Evolutionary conservation across 2,113 vertebrate genomes (phyloP), one percentile per base, ranked within the genome.

Genomic region (Lepus europaeus): DNA sequence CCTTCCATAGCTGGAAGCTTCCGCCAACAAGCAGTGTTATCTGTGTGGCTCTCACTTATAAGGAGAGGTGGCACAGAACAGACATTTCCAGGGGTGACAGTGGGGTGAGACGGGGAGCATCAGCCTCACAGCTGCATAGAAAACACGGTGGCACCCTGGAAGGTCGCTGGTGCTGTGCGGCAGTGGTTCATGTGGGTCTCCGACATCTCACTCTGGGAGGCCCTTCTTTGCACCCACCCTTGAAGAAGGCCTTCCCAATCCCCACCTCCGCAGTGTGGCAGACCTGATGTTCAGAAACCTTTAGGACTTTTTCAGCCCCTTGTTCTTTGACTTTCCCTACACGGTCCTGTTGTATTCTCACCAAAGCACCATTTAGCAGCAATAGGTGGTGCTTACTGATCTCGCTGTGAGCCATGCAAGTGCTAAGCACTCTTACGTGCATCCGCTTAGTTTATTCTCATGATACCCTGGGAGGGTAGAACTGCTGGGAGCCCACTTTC

Each of bases 401-500:
- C n/a, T 78, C 31, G 20, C 63, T 33, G 2, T 27, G 6, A 22
- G 9, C 51, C 25, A 2, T 5, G 4, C 61, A 86, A 73, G 53
- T 33, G 31, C 72, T 3, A 2, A 87, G 19, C 12, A 5, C 56
- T 64, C 49, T 23, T 23, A 39, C 2, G 1, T 2, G 19, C n/a
- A 3, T 66, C 27, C 5, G 23, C 20, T 59, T 39, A 9, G 56
- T 66, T 33, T n/a, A 8, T 73, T 29, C 27, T 87, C 64, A 89
- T 12, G 10, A 0, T 49, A n/a, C 9, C 29, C 25, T 6, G 2
- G 63, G 73, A 33, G n/a, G 19, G 36, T 11, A 9, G 73, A 85
- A 6, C 51, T 81, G 22, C 79, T 5, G 17, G 79, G 36, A 91
- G 56, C 68, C 56, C 45, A 51, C 81, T 68, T 96, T 79, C 36